Conservation (phyloP, 2,797 vertebrate species). For the Helicolenus hilgendorfi region DNA sequence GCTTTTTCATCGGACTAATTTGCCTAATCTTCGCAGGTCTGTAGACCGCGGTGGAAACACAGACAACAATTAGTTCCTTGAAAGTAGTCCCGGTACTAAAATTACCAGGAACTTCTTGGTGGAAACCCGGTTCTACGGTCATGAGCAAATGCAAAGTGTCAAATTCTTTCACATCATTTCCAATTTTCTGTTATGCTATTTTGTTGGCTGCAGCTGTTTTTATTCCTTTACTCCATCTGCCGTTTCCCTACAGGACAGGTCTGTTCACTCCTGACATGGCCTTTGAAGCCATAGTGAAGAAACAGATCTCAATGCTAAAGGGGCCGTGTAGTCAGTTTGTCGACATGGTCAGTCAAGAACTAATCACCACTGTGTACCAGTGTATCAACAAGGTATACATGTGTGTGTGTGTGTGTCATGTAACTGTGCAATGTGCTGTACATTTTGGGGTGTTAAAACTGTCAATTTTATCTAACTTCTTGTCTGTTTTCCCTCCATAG, state of each 20-base stretch:
- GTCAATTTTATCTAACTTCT: not conserved
- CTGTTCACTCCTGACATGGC: conserved; percentile 97
- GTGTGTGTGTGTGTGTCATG: not conserved
- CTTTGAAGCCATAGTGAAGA: conserved; percentile 97
- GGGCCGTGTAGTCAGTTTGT: conserved; percentile 94
- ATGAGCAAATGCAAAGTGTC: not conserved
- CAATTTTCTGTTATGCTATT: not conserved
- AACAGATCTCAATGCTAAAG: conserved; percentile 93
- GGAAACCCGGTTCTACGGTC: not conserved
- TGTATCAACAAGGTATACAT: conserved; percentile 93
- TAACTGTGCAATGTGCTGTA: not conserved
- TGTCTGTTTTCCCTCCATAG: conserved; percentile 77
- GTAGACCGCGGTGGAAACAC: too few relatives aligned
- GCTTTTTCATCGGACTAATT: too few relatives aligned
- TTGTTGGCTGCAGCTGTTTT: not conserved
- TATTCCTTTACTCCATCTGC: not conserved
- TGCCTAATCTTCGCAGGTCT: too few relatives aligned
- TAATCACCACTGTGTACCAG: conserved; percentile 93
- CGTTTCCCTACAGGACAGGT: conserved; percentile 79
- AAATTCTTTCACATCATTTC: not conserved
- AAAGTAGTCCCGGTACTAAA: too few relatives aligned
- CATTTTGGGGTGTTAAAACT: not conserved
- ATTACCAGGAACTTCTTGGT: too few relatives aligned
- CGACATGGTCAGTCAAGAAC: conserved; percentile 94
- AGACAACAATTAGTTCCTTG: too few relatives aligned